Evolutionary conservation across 2,888 invertebrate species (phyloP).

Genomic region (Stenoptilia bipunctidactyla): DNA sequence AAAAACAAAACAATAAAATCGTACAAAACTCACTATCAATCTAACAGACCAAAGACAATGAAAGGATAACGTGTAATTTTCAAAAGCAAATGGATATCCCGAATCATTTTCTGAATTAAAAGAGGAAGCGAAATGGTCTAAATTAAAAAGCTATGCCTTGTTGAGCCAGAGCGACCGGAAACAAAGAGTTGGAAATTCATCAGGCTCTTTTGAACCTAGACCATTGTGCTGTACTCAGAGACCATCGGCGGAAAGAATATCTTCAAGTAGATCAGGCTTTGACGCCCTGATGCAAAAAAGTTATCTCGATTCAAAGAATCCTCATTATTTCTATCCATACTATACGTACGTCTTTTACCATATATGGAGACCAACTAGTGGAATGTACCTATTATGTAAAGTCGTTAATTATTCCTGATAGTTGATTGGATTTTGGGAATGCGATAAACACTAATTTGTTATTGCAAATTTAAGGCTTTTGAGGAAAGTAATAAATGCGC

Average conservation of each 20-base stretch:
- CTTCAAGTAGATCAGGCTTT: constrained; percentile 53
- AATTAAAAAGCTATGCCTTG: constrained; percentile 68
- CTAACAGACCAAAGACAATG: constrained; percentile 10
- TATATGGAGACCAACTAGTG: no score
- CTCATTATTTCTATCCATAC: no score
- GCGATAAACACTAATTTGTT: no score
- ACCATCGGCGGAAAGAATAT: constrained; percentile 58
- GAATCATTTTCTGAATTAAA: constrained; percentile 58
- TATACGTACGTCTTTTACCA: no score
- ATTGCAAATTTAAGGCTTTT: no score
- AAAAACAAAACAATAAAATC: no score
- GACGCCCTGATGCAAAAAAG: constrained; percentile 54
- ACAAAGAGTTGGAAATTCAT: constrained; percentile 65
- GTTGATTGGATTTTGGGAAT: no score
- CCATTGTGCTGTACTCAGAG: constrained; percentile 59
- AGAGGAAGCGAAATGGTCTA: constrained; percentile 55
- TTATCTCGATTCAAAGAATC: constrained; percentile 43
- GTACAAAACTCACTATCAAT: no score
- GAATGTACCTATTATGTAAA: no score
- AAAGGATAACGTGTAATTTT: constrained; percentile 11
- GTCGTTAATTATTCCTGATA: no score
- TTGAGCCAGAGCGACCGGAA: constrained; percentile 59
- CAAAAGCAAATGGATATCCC: constrained; percentile 34
- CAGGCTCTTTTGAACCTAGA: constrained; percentile 64
- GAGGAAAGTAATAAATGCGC: no score